Percentiles rank a stretch among this genome's conserved stretches.
Evolutionary conservation across 2,797 vertebrate species (phyloP).

Genomic region (Pseudochromis fuscus): DNA sequence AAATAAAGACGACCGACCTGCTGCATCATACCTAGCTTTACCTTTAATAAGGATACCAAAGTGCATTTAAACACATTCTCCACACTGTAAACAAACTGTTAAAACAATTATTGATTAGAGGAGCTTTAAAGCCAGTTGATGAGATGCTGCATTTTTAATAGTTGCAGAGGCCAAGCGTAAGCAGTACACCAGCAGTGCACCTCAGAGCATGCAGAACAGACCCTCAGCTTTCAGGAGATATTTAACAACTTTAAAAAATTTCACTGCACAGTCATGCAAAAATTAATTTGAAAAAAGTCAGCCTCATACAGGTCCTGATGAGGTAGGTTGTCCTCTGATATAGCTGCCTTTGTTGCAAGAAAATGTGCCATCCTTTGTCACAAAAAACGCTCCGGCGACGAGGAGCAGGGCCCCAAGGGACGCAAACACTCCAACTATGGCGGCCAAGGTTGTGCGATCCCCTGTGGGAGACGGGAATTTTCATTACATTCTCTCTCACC

Average conservation of each 20-base stretch:
- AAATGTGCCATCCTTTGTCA: slow-evolving; percentile 50
- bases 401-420: slow-evolving; percentile 1
- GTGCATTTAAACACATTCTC: rapidly evolving
- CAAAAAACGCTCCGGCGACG: not conserved
- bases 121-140: not conserved
- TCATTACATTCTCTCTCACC: slow-evolving; percentile 56
- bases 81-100: slow-evolving; percentile 1
- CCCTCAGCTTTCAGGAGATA: not conserved
- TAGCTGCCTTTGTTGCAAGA: slow-evolving; percentile 41
- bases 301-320: slow-evolving; percentile 54
- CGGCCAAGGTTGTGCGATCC: slow-evolving; percentile 37
- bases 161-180: not conserved
- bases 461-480: slow-evolving; percentile 69
- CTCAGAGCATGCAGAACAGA: slow-evolving; percentile 14
- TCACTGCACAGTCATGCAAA: slow-evolving; percentile 38
- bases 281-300: not conserved
- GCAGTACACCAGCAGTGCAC: not conserved
- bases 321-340: slow-evolving; percentile 25
- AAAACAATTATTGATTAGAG: not conserved
- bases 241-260: not conserved
- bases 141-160: slow-evolving; percentile 31
- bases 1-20: not conserved
- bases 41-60: not conserved
- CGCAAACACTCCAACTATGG: slow-evolving; percentile 37
- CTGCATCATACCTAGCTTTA: not conserved